Percentiles rank a stretch among this genome's conserved stretches.
Conservation (phyloP, 2,888 invertebrate genomes). For the Tetranychus truncatus region DNA sequence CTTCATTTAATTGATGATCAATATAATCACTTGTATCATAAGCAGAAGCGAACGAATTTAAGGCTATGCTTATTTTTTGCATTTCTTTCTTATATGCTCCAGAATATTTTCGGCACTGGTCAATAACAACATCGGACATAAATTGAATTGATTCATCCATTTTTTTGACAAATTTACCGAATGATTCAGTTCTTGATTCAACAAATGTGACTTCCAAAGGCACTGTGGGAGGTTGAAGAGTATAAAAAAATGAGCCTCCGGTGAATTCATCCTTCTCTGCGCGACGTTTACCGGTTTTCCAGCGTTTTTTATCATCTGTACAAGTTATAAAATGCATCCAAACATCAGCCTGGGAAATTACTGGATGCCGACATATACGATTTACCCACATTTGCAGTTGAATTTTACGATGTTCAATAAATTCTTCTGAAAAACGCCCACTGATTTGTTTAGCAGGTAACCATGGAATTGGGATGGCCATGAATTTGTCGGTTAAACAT, state of each 20-base stretch:
- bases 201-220: constrained; percentile 40
- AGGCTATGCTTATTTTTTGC: constrained; percentile 68
- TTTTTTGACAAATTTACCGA: constrained; percentile 52
- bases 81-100: constrained; percentile 72
- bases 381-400: constrained; percentile 90
- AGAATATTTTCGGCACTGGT: constrained; percentile 70
- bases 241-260: constrained; percentile 75
- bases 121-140: constrained; percentile 55
- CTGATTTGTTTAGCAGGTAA: constrained; percentile 95
- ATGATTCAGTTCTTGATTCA: constrained; percentile 52
- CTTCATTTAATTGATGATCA: constrained; percentile 44
- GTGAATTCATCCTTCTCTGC: constrained; percentile 83
- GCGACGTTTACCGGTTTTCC: constrained; percentile 87
- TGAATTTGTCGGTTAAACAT: constrained; percentile 76
- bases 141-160: constrained; percentile 74
- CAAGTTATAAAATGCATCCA: constrained; percentile 95
- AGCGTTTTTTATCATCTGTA: constrained; percentile 66
- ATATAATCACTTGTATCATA: constrained; percentile 48
- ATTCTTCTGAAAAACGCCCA: constrained; percentile 87
- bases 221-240: constrained; percentile 63
- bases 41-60: constrained; percentile 62
- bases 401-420: constrained; percentile 79
- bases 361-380: constrained; percentile 89
- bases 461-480: constrained; percentile 83
- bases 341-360: constrained; percentile 70